Evolutionary conservation across 2,888 invertebrate genomes (phyloP).

Genomic region (Agrenia bidenticulata): DNA sequence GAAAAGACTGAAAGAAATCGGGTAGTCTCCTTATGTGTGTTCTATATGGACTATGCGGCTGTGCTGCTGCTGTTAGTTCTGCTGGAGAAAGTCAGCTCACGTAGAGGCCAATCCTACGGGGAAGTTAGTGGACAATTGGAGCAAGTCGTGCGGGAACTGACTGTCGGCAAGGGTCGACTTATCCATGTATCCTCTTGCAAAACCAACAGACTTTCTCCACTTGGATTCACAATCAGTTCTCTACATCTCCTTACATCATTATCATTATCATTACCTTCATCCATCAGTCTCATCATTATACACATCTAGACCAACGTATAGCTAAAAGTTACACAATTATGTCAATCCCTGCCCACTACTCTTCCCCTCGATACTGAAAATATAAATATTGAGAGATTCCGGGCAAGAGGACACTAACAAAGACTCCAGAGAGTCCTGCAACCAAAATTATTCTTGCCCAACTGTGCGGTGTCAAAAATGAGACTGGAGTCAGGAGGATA

Average conservation of each 20-base stretch:
- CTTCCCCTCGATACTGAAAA: no score
- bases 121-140: conserved; percentile 43
- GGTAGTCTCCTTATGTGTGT: not conserved
- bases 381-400: no score
- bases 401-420: no score
- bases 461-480: no score
- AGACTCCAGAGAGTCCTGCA: no score
- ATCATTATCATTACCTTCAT: not conserved
- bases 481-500: conserved; percentile 40
- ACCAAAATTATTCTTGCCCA: no score
- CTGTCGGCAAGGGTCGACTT: conserved; percentile 41
- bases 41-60: conserved; percentile 19
- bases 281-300: conserved; percentile 33
- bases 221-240: conserved; percentile 17
- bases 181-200: conserved; percentile 19
- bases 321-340: no score
- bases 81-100: conserved; percentile 46
- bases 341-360: no score
- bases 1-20: conserved; percentile 11
- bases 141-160: conserved; percentile 37
- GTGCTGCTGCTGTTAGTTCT: conserved; percentile 29
- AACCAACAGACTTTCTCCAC: conserved; percentile 15
- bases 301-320: no score
- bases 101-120: conserved; percentile 36
- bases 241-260: conserved; percentile 6